Conservation (phyloP, 2,888 invertebrate species). For the Nipponacmea schrenckii region DNA sequence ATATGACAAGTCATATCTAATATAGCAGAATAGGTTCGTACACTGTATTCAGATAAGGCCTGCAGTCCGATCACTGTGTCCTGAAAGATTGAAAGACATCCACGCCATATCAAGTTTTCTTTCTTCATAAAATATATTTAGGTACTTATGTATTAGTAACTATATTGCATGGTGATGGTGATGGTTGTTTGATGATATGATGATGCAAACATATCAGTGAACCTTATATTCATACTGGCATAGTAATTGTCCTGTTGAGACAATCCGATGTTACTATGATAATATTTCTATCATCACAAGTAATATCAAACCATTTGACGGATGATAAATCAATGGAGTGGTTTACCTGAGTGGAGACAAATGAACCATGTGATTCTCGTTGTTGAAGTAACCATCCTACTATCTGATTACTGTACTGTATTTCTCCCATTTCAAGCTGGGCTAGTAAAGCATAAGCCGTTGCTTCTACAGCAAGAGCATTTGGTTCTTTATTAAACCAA, state of each 20-base stretch:
- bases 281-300: no score
- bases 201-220: no score
- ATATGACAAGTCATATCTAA: slow-evolving; percentile 49
- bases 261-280: no score
- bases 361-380: slow-evolving; percentile 46
- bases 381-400: slow-evolving; percentile 52
- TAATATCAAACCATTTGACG: no score
- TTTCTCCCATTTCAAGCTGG: slow-evolving; percentile 41
- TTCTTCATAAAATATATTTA: no score
- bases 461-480: slow-evolving; percentile 48
- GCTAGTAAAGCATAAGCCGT: slow-evolving; percentile 57
- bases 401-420: slow-evolving; percentile 41
- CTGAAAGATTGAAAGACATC: slow-evolving; percentile 56
- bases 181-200: no score
- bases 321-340: background rate
- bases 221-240: no score
- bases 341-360: slow-evolving; percentile 57
- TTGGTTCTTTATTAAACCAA: slow-evolving; percentile 41
- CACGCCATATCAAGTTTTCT: no score
- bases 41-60: slow-evolving; percentile 73
- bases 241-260: no score
- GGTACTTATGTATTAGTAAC: no score
- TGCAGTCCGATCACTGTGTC: slow-evolving; percentile 75
- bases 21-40: slow-evolving; percentile 68
- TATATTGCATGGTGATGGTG: no score